Evolutionary conservation across 2,888 invertebrate species (phyloP).

Genomic region (Auanema sp.): DNA sequence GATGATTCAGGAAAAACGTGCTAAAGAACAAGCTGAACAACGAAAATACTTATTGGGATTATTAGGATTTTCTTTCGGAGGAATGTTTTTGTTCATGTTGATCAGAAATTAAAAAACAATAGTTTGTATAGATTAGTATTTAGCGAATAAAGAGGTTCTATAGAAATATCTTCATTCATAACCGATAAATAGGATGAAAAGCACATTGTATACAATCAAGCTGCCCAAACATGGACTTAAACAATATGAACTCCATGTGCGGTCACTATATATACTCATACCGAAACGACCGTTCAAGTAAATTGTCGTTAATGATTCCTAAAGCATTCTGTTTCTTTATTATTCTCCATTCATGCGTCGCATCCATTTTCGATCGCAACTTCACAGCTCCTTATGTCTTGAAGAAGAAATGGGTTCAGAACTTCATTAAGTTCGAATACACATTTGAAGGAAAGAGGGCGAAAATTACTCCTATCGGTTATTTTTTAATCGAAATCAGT

Average conservation of each 20-base stretch:
- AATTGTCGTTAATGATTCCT: neutral
- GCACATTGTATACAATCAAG: too few relatives aligned
- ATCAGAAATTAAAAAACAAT: too few relatives aligned
- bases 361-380: conserved; percentile 36
- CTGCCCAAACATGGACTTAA: neutral
- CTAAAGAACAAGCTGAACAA: conserved; percentile 33
- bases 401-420: conserved; percentile 46
- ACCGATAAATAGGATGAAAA: too few relatives aligned
- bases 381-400: conserved; percentile 40
- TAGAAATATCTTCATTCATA: too few relatives aligned
- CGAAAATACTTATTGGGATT: conserved; percentile 36
- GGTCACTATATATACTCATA: neutral
- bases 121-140: too few relatives aligned
- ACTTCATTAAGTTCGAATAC: conserved; percentile 47
- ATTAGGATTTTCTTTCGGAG: conserved; percentile 16
- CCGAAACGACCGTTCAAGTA: neutral
- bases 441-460: conserved; percentile 42
- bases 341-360: neutral
- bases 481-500: neutral
- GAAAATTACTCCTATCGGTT: conserved; percentile 39
- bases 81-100: conserved; percentile 12
- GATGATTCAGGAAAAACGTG: conserved; percentile 39
- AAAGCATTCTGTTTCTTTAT: neutral
- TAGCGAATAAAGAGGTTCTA: too few relatives aligned
- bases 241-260: neutral